Evolutionary conservation across 92 coral and sea anemone genomes (phyloP).

Genomic region (Blastomussa wellsi): DNA sequence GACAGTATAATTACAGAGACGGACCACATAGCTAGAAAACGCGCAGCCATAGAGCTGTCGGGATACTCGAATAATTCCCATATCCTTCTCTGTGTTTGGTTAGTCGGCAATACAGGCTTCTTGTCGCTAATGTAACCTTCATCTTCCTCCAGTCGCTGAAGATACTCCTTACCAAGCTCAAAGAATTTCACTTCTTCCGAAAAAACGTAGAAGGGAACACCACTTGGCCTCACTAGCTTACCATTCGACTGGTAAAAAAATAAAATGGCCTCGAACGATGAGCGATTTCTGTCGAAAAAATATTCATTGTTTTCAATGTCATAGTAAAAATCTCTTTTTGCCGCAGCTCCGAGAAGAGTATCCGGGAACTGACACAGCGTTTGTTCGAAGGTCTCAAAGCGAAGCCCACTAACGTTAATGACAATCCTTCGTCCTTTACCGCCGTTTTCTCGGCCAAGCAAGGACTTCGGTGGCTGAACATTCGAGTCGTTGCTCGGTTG

Average conservation of each 20-base stretch:
- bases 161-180: constrained; percentile 76
- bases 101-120: constrained; percentile 66
- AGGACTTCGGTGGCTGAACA: not conserved
- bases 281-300: constrained; percentile 98
- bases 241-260: constrained; percentile 93
- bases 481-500: constrained; percentile 36
- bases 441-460: constrained; percentile 22
- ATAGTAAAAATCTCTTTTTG: constrained; percentile 74
- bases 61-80: constrained; percentile 97
- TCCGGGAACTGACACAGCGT: constrained; percentile 84
- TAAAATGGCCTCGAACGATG: constrained; percentile 96
- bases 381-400: constrained; percentile 85
- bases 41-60: constrained; percentile 84
- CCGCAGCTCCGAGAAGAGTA: constrained; percentile 86
- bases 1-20: constrained; percentile 80
- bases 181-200: constrained; percentile 88
- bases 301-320: constrained; percentile 79
- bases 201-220: constrained; percentile 86
- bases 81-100: constrained; percentile 68
- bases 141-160: constrained; percentile 71
- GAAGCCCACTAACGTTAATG: constrained; percentile 92
- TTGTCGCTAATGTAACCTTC: constrained; percentile 77
- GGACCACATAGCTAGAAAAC: constrained; percentile 87
- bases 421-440: constrained; percentile 65
- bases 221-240: constrained; percentile 84